Percentiles rank a stretch among this genome's conserved stretches.
phyloP scores from a whole-genome alignment of 1,140 invertebrate genomes.

The Coptotermes formosanus region DNA sequence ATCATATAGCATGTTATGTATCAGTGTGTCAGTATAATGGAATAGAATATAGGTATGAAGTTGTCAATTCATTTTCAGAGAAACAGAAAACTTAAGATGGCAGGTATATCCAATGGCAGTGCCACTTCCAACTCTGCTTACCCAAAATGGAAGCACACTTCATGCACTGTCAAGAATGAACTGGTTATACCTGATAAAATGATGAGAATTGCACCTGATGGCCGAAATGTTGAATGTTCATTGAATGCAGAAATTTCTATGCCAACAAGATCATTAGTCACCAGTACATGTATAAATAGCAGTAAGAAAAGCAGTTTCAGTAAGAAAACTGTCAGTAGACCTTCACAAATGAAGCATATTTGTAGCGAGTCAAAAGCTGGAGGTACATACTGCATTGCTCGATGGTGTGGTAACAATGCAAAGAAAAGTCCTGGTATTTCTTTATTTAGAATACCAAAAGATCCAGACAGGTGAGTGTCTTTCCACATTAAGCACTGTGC shows the following conservation, averaged over 20 bases:
- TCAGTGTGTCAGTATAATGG: not conserved
- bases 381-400: conserved; percentile 25
- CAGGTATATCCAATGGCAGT: not conserved
- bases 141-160: not conserved
- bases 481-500: too few relatives aligned
- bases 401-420: conserved; percentile 11
- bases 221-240: not conserved
- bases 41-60: not conserved
- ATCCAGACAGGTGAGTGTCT: not conserved
- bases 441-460: conserved; percentile 20
- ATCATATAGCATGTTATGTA: not conserved
- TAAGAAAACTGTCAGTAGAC: not conserved
- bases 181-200: not conserved
- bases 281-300: not conserved
- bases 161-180: not conserved
- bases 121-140: not conserved
- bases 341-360: not conserved
- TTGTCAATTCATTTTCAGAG: not conserved
- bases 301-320: not conserved
- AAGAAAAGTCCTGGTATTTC: not conserved
- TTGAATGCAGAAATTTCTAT: not conserved
- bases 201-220: not conserved
- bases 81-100: not conserved
- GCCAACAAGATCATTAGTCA: not conserved
- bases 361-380: not conserved